phyloP scores from a whole-genome alignment of 2,888 invertebrate genomes.

The Ryuthela nishihirai region DNA sequence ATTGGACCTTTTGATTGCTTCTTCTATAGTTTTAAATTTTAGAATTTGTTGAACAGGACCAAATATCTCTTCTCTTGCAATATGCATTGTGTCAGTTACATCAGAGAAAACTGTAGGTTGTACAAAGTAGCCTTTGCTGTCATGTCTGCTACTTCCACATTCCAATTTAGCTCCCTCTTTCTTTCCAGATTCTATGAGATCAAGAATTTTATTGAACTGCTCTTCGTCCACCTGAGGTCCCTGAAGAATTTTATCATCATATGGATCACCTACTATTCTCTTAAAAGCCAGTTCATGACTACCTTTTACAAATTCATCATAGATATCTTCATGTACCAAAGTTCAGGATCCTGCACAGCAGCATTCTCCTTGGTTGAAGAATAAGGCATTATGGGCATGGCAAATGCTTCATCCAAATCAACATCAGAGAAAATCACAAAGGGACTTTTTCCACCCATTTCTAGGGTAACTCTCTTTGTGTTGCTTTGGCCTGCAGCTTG shows the following conservation, averaged over 20 bases:
- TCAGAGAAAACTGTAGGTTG: slow-evolving; percentile 49
- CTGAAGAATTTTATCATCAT: slow-evolving; percentile 62
- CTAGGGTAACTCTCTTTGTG: slow-evolving; percentile 74
- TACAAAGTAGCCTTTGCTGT: slow-evolving; percentile 48
- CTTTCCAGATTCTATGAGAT: slow-evolving; percentile 48
- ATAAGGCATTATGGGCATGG: slow-evolving; percentile 48
- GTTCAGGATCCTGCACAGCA: slow-evolving; percentile 85
- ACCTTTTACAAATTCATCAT: slow-evolving; percentile 75
- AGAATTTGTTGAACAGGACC: slow-evolving; percentile 52
- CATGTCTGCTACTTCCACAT: slow-evolving; percentile 47
- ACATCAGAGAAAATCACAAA: slow-evolving; percentile 76
- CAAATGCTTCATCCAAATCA: slow-evolving; percentile 54
- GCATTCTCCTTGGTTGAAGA: slow-evolving; percentile 61
- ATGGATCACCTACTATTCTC: slow-evolving; percentile 77
- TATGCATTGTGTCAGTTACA: slow-evolving; percentile 49
- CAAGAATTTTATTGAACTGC: slow-evolving; percentile 49
- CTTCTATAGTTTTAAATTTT: slow-evolving; percentile 55
- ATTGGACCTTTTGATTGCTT: slow-evolving; percentile 78
- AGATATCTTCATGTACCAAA: slow-evolving; percentile 80
- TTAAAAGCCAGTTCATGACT: slow-evolving; percentile 65
- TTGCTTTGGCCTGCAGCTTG: slow-evolving; percentile 69
- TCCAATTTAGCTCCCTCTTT: slow-evolving; percentile 49
- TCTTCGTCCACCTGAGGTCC: slow-evolving; percentile 61
- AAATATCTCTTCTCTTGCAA: slow-evolving; percentile 51
- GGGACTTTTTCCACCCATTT: slow-evolving; percentile 86